Conservation (phyloP, 1,140 invertebrate genomes). For the Gryon sp. region DNA sequence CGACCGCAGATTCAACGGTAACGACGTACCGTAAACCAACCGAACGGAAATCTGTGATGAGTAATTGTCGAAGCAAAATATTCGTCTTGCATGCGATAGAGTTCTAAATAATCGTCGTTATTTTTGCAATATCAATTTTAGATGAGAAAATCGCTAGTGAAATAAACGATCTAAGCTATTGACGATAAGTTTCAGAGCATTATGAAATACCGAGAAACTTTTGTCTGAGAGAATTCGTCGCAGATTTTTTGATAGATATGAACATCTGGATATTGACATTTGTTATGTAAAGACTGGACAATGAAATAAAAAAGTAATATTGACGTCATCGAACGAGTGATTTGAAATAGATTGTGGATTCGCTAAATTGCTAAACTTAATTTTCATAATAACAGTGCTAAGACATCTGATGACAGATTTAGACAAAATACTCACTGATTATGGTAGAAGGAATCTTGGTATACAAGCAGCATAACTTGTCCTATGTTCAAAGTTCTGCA, state of each 20-base stretch:
- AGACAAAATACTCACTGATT: conserved; percentile 12
- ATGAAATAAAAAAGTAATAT: no score
- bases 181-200: conserved; percentile 1
- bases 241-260: no score
- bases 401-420: conserved; percentile 11
- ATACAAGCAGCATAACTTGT: conserved; percentile 15
- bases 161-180: no score
- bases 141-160: no score
- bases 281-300: no score
- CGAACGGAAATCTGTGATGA: conserved; percentile 48
- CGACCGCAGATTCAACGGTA: conserved; percentile 49
- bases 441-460: not conserved
- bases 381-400: not conserved
- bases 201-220: no score
- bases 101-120: not conserved
- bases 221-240: no score
- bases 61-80: conserved; percentile 48
- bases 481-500: conserved; percentile 19
- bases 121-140: conserved; percentile 16
- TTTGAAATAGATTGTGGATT: no score
- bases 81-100: conserved; percentile 6
- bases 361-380: no score
- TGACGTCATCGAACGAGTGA: no score
- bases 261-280: no score
- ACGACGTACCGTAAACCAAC: conserved; percentile 41